phyloP scores from a whole-genome alignment of 2,113 vertebrate species.

The Condylura cristata region DNA sequence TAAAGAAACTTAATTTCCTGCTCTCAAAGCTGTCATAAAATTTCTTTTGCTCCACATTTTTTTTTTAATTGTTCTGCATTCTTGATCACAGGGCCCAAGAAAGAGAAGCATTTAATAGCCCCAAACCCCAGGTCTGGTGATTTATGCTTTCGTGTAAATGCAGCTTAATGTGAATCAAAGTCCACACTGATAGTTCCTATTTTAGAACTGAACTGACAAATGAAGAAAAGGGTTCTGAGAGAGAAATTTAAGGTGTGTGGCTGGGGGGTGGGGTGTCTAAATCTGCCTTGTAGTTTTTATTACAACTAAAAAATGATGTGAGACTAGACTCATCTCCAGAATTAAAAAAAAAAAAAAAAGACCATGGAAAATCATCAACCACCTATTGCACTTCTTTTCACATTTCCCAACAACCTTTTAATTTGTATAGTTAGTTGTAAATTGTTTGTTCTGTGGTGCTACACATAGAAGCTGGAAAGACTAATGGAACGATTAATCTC shows the following conservation, averaged over 20 bases:
- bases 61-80: constrained; percentile 67
- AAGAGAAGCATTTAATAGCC: constrained; percentile 43
- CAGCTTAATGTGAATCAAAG: constrained; percentile 63
- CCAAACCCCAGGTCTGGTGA: constrained; percentile 18
- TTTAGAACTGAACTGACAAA: constrained; percentile 74
- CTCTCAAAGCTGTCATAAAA: constrained; percentile 70
- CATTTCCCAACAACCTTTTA: constrained; percentile 20
- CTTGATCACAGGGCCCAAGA: constrained; percentile 45
- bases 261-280: fast-evolving
- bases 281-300: neutral
- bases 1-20: constrained; percentile 59
- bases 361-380: constrained; percentile 27
- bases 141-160: constrained; percentile 54
- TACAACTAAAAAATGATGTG: neutral
- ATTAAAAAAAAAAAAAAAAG: constrained; percentile 39
- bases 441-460: neutral
- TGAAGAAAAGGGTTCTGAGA: neutral
- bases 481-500: neutral
- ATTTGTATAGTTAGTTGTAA: constrained; percentile 18
- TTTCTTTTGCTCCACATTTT: constrained; percentile 31
- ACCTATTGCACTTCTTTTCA: neutral
- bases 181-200: constrained; percentile 59
- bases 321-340: constrained; percentile 8
- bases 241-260: neutral
- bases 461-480: neutral